phyloP scores from a whole-genome alignment of 2,113 vertebrate species.

The Cephalopholis sonnerati region DNA sequence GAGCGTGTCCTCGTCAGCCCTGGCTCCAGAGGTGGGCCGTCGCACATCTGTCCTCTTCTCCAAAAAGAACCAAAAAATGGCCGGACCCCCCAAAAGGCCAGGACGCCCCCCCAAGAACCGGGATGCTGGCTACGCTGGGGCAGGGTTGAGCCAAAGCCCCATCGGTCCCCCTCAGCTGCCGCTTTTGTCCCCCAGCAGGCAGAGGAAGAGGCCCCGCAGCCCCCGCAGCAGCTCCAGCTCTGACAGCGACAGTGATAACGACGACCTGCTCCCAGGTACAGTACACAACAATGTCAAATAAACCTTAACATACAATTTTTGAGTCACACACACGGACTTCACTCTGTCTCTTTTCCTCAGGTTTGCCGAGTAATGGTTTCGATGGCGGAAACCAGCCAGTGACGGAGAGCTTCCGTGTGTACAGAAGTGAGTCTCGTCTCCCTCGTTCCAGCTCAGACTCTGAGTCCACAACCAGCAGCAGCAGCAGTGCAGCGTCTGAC shows the following conservation, averaged over 20 bases:
- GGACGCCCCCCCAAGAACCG: slow-evolving; percentile 97
- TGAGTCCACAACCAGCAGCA: slow-evolving; percentile 97
- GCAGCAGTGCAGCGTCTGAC: slow-evolving; percentile 97
- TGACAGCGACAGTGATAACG: slow-evolving; percentile 94
- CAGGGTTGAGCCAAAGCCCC: slow-evolving; percentile 90
- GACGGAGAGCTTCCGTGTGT: slow-evolving; percentile 97
- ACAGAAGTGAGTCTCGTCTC: slow-evolving; percentile 94
- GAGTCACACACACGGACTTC: background rate
- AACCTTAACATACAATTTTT: background rate
- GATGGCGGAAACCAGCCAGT: slow-evolving; percentile 94
- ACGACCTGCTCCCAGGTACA: slow-evolving; percentile 81
- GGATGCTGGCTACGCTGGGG: slow-evolving; percentile 87
- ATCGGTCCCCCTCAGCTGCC: slow-evolving; percentile 95
- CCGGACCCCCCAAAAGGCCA: slow-evolving; percentile 94
- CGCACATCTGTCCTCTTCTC: slow-evolving; percentile 98
- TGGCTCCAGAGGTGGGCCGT: slow-evolving; percentile 95
- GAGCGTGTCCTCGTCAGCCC: slow-evolving; percentile 90
- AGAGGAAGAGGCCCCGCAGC: slow-evolving; percentile 93
- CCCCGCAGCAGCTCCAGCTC: slow-evolving; percentile 94
- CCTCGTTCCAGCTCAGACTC: slow-evolving; percentile 98
- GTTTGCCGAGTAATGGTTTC: slow-evolving; percentile 95
- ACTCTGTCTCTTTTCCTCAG: slow-evolving; percentile 67
- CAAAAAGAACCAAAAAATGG: slow-evolving; percentile 97
- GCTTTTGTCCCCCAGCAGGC: slow-evolving; percentile 87
- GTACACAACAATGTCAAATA: accelerated